Evolutionary conservation across 2,113 vertebrate genomes (phyloP).

Genomic region (Paratilapia polleni): DNA sequence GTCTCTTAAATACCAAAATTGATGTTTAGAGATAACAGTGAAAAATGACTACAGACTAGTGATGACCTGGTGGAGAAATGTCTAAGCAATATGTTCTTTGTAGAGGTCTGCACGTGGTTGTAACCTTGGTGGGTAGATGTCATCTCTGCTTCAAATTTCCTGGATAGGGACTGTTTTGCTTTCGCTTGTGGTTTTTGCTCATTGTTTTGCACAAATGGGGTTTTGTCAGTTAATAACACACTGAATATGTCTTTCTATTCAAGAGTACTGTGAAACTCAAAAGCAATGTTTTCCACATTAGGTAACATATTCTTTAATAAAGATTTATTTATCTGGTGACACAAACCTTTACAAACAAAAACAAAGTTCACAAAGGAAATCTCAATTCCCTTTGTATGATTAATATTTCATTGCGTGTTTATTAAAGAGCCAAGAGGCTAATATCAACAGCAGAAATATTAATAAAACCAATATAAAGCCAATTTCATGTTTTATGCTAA

Average conservation of each 20-base stretch:
- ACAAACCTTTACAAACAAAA: neutral
- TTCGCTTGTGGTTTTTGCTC: neutral
- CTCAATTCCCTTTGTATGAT: neutral
- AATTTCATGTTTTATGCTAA: conserved; percentile 21
- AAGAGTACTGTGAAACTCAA: neutral
- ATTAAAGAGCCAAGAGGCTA: conserved; percentile 29
- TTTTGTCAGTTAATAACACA: neutral
- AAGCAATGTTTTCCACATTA: neutral
- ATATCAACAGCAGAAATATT: conserved; percentile 18
- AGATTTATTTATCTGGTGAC: neutral
- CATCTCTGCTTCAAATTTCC: neutral
- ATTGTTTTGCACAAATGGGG: neutral
- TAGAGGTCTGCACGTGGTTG: neutral
- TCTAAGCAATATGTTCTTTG: neutral
- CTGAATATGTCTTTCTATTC: neutral
- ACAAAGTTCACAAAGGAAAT: neutral
- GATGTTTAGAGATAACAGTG: conserved; percentile 19
- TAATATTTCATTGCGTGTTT: conserved; percentile 38
- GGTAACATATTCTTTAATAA: neutral
- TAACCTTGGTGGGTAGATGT: neutral
- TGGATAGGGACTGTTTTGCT: neutral
- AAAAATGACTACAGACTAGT: neutral
- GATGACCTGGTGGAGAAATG: neutral
- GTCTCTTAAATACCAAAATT: conserved; percentile 26
- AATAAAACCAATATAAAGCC: conserved; percentile 36